phyloP scores from a whole-genome alignment of 2,797 vertebrate genomes.

The Rallus crepitans region DNA sequence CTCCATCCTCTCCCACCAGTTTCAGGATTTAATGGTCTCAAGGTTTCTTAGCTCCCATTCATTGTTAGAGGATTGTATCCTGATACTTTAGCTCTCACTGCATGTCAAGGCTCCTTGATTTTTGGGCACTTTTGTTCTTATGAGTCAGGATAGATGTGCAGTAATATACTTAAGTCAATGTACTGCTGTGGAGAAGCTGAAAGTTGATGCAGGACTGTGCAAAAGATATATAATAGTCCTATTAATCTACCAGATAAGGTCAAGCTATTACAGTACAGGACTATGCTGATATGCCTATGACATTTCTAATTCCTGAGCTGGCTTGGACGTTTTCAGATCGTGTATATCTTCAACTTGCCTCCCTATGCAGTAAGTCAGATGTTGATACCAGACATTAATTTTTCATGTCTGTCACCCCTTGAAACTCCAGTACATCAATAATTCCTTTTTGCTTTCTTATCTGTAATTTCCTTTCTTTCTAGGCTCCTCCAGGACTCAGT shows the following conservation, averaged over 20 bases:
- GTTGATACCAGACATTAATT: neutral
- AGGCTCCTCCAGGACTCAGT: neutral
- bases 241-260: neutral
- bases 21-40: neutral
- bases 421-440: neutral
- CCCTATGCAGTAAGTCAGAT: neutral
- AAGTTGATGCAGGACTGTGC: neutral
- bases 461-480: neutral
- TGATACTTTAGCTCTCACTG: neutral
- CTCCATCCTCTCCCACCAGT: neutral
- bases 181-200: neutral
- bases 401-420: neutral
- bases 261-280: neutral
- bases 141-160: neutral
- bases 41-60: neutral
- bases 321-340: neutral
- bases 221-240: neutral
- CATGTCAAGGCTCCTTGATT: neutral
- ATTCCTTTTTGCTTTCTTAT: neutral
- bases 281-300: neutral
- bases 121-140: neutral
- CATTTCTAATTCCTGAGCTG: neutral
- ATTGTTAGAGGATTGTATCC: neutral
- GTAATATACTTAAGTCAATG: neutral
- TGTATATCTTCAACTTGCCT: neutral